These are phyloP conservation scores for Lithobates pipiens DNA, from an alignment of 2,797 vertebrate genomes.

Conservation along the genomic window DNA sequence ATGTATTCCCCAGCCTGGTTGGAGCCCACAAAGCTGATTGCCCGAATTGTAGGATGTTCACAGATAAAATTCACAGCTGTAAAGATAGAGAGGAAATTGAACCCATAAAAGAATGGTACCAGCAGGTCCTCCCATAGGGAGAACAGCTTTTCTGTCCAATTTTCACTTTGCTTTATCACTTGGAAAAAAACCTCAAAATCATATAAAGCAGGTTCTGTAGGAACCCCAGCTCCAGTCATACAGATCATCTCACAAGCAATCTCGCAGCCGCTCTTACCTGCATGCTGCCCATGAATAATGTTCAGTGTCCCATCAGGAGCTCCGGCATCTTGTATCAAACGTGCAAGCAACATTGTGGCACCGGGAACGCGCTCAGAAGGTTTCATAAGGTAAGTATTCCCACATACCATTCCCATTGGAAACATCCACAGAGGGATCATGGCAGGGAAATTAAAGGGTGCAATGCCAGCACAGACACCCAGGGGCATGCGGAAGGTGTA, in stretches of 20 bases:
- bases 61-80: constrained; percentile 97
- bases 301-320: constrained; percentile 93
- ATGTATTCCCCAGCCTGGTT: constrained; percentile 97
- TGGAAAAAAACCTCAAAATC: too few species aligned
- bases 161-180: too few species aligned
- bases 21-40: constrained; percentile 98
- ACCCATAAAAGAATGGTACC: background rate
- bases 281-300: constrained; percentile 93
- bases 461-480: constrained; percentile 92
- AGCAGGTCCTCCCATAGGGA: background rate
- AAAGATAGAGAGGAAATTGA: constrained; percentile 59
- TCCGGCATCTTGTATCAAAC: constrained; percentile 92
- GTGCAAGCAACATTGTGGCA: constrained; percentile 91
- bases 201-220: too few species aligned
- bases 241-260: too few species aligned
- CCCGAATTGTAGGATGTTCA: constrained; percentile 93
- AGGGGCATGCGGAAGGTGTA: constrained; percentile 90
- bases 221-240: too few species aligned
- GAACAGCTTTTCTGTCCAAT: background rate
- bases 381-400: constrained; percentile 95
- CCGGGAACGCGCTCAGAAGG: constrained; percentile 93
- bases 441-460: constrained; percentile 96
- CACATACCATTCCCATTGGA: constrained; percentile 93
- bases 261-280: constrained; percentile 73
- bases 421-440: constrained; percentile 99